Evolutionary conservation across 53 echinoderm and acorn worm species (phyloP).

Genomic region (Actinopyga echinites): DNA sequence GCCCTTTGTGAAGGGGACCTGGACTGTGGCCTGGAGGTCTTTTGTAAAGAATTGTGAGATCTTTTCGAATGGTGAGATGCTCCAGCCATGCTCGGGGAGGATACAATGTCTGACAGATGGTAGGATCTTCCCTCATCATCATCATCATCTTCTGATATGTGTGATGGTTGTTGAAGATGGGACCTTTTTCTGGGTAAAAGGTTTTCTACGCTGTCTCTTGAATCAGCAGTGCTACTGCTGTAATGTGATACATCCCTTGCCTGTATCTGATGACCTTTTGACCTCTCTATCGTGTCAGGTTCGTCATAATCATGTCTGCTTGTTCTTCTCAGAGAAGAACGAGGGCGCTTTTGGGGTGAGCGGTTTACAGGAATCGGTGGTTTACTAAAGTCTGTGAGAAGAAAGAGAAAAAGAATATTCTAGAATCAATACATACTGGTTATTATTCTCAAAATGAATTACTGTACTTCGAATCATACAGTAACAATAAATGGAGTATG

Average conservation of each 20-base stretch:
- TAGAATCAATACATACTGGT: too few relatives aligned
- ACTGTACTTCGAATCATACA: too few relatives aligned
- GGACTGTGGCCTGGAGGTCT: conserved; percentile 50
- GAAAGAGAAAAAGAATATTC: too few relatives aligned
- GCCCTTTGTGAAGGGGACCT: conserved; percentile 53
- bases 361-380: not conserved
- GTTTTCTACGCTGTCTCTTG: conserved; percentile 59
- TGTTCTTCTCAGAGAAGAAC: conserved; percentile 33
- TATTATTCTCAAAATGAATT: too few relatives aligned
- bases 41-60: conserved; percentile 18
- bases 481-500: too few relatives aligned
- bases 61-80: not conserved
- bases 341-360: conserved; percentile 67
- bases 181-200: conserved; percentile 26
- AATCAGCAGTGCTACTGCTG: conserved; percentile 86
- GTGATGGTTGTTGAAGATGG: conserved; percentile 28
- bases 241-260: conserved; percentile 54
- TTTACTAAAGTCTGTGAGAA: not conserved
- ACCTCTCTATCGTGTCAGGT: conserved; percentile 19
- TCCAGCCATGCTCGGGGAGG: conserved; percentile 45
- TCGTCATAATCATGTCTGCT: conserved; percentile 37
- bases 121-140: conserved; percentile 79
- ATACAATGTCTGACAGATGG: conserved; percentile 96
- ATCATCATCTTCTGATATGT: conserved; percentile 34
- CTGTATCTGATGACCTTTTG: not conserved